phyloP scores from a whole-genome alignment of 2,113 vertebrate genomes.

The Forbesichthys agassizii region DNA sequence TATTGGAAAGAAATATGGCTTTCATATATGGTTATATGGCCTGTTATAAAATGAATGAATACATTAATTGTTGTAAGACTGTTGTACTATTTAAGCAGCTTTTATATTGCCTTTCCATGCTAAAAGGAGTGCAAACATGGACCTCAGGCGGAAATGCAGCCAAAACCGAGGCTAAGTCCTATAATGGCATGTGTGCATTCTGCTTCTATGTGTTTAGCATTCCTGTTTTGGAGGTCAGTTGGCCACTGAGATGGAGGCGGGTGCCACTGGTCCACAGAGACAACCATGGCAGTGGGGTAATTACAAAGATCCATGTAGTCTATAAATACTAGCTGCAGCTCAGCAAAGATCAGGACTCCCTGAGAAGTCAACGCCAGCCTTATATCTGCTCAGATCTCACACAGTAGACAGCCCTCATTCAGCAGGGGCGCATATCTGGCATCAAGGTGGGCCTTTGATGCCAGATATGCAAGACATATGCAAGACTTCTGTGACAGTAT shows the following conservation, averaged over 20 bases:
- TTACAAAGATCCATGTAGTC: constrained; percentile 68
- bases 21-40: not conserved
- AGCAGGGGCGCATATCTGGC: too few species aligned
- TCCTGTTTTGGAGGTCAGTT: constrained; percentile 52
- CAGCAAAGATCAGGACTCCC: constrained; percentile 22
- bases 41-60: not conserved
- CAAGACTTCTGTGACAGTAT: not conserved
- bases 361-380: constrained; percentile 21
- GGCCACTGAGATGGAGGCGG: constrained; percentile 41
- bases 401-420: constrained; percentile 20
- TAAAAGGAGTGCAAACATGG: constrained; percentile 30
- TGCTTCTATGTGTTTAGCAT: constrained; percentile 71
- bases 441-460: too few species aligned
- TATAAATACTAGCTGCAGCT: constrained; percentile 69
- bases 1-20: not conserved
- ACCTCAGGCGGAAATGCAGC: constrained; percentile 39
- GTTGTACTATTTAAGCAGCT: not conserved
- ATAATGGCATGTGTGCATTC: constrained; percentile 59
- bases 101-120: constrained; percentile 20
- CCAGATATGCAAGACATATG: too few species aligned
- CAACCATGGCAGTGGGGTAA: constrained; percentile 55
- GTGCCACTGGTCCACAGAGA: constrained; percentile 52
- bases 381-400: constrained; percentile 19
- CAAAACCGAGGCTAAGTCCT: constrained; percentile 52
- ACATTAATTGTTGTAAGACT: not conserved